phyloP scores from a whole-genome alignment of 2,797 vertebrate genomes.

The Miichthys miiuy region DNA sequence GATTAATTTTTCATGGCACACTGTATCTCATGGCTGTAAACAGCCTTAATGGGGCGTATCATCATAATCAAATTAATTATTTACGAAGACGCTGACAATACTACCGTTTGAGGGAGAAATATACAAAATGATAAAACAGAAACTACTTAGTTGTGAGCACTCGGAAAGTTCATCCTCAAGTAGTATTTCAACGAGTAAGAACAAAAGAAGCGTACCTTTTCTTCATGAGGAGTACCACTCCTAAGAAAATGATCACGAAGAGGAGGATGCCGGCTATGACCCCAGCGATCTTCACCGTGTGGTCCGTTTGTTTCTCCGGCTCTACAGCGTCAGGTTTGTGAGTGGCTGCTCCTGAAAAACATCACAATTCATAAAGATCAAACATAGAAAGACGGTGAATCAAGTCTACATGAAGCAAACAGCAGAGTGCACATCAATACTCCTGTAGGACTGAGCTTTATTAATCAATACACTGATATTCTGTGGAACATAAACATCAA shows the following conservation, averaged over 20 bases:
- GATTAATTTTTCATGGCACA: constrained; percentile 85
- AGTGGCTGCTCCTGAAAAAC: constrained; percentile 90
- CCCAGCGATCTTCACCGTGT: constrained; percentile 98
- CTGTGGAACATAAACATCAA: constrained; percentile 43
- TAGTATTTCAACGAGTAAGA: constrained; percentile 45
- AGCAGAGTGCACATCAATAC: constrained; percentile 17
- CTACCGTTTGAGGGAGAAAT: constrained; percentile 68
- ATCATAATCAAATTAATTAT: constrained; percentile 88
- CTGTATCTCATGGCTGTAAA: constrained; percentile 79
- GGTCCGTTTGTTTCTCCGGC: constrained; percentile 96
- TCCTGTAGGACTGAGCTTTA: constrained; percentile 16
- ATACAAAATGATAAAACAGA: constrained; percentile 63
- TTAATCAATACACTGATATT: constrained; percentile 51
- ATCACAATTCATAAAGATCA: constrained; percentile 34
- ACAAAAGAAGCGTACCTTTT: constrained; percentile 92
- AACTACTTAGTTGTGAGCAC: constrained; percentile 46
- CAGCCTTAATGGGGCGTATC: constrained; percentile 83
- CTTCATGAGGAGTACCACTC: constrained; percentile 96
- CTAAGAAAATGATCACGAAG: constrained; percentile 97
- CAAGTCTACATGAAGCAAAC: neutral
- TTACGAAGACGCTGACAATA: constrained; percentile 79
- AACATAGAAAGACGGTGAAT: constrained; percentile 11
- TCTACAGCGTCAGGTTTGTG: constrained; percentile 95
- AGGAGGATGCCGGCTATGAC: constrained; percentile 97
- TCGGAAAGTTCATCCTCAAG: constrained; percentile 37